These are phyloP conservation scores for Rotaria socialis DNA, from an alignment of 2,888 invertebrate genomes.

Conservation along the genomic window DNA sequence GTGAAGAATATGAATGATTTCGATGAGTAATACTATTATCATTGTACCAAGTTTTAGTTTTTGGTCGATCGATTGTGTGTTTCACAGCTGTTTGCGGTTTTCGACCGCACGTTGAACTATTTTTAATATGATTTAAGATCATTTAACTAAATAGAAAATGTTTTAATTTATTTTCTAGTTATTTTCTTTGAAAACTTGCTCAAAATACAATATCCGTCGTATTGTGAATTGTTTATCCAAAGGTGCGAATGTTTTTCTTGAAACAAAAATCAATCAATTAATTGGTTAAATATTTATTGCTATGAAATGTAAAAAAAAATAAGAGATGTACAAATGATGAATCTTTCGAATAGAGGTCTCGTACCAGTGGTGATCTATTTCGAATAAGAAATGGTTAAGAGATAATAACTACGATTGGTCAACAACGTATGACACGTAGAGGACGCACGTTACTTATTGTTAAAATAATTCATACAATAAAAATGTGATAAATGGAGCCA, in stretches of 20 bases:
- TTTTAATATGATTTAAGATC: not conserved
- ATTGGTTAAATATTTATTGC: not conserved
- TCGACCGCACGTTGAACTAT: not conserved
- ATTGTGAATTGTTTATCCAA: not conserved
- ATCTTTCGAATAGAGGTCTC: conserved; percentile 10
- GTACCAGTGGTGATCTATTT: not conserved
- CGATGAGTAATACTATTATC: not conserved
- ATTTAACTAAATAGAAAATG: not conserved
- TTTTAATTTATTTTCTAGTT: no score
- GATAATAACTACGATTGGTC: not conserved
- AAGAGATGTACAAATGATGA: not conserved
- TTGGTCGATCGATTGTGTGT: not conserved
- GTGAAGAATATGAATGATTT: not conserved
- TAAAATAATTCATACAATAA: no score
- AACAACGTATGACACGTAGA: not conserved
- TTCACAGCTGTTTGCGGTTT: conserved; percentile 27
- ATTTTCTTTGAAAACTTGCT: not conserved
- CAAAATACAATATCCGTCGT: not conserved
- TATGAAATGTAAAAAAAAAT: not conserved
- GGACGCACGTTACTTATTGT: conserved; percentile 13
- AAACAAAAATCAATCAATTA: not conserved
- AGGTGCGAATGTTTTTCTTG: not conserved
- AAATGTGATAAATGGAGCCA: no score
- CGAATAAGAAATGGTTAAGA: not conserved
- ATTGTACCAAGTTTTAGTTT: not conserved